phyloP scores from a whole-genome alignment of 2,113 vertebrate genomes.

The Hepsetus odoe region DNA sequence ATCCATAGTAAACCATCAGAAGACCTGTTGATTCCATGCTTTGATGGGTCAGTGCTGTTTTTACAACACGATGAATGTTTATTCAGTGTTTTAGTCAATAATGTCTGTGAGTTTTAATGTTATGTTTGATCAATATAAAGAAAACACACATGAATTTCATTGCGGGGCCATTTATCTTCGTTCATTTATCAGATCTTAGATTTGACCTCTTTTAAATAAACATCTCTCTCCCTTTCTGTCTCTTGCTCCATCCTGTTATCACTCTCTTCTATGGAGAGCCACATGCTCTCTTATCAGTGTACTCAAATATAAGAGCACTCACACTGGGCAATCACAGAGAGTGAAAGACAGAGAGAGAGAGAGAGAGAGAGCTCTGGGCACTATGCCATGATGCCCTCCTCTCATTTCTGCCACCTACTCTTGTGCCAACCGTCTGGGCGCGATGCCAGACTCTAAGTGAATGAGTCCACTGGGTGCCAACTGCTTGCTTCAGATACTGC shows the following conservation, averaged over 20 bases:
- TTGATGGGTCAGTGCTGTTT: too few species aligned
- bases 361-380: slow-evolving; percentile 33
- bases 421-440: slow-evolving; percentile 44
- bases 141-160: too few species aligned
- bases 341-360: slow-evolving; percentile 22
- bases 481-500: slow-evolving; percentile 32
- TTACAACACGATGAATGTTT: too few species aligned
- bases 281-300: slow-evolving; percentile 7
- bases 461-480: slow-evolving; percentile 47
- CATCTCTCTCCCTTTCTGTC: slow-evolving; percentile 17
- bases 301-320: slow-evolving; percentile 20
- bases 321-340: background rate
- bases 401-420: slow-evolving; percentile 56
- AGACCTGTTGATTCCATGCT: too few species aligned
- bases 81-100: too few species aligned
- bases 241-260: background rate
- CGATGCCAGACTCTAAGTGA: slow-evolving; percentile 57
- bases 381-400: slow-evolving; percentile 48
- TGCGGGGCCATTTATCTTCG: too few species aligned
- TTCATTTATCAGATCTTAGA: too few species aligned
- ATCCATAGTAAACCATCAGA: too few species aligned
- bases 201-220: background rate
- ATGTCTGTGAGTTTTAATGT: too few species aligned
- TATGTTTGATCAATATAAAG: too few species aligned
- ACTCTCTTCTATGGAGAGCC: slow-evolving; percentile 4